A percentile compares a stretch with the other conserved stretches of the same genome.
phyloP scores from a whole-genome alignment of 2,797 vertebrate species.

The Brachyalestes nurse region DNA sequence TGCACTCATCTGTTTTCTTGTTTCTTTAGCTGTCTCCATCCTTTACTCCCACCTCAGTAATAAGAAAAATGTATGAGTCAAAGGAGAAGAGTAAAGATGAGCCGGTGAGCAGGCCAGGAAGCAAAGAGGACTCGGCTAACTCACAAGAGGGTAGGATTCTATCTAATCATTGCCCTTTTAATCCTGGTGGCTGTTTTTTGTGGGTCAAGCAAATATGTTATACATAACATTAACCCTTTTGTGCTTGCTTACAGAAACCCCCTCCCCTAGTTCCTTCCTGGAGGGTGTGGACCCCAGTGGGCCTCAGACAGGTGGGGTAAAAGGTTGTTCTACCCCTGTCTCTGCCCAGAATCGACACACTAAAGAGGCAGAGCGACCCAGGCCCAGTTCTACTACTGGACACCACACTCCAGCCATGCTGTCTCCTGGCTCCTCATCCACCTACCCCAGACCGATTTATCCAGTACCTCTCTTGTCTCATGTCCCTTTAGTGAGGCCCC shows the following conservation, averaged over 20 bases:
- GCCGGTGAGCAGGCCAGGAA: slow-evolving; percentile 77
- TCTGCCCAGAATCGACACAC: slow-evolving; percentile 81
- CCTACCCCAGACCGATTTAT: slow-evolving; percentile 90
- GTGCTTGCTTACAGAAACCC: slow-evolving; percentile 63
- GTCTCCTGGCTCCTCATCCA: slow-evolving; percentile 83
- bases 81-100: slow-evolving; percentile 97
- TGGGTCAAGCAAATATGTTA: no score
- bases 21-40: slow-evolving; percentile 88
- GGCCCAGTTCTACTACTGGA: slow-evolving; percentile 82
- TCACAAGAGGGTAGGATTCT: slow-evolving; percentile 82
- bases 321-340: slow-evolving; percentile 81
- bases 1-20: not conserved
- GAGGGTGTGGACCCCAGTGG: slow-evolving; percentile 69
- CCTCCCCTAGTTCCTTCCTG: slow-evolving; percentile 71
- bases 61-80: slow-evolving; percentile 98
- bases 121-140: slow-evolving; percentile 83
- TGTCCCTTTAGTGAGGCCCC: slow-evolving; percentile 89
- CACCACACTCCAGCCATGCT: slow-evolving; percentile 86
- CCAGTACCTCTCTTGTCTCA: slow-evolving; percentile 92
- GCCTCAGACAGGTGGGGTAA: slow-evolving; percentile 67
- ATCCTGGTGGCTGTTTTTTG: no score
- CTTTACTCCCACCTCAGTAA: slow-evolving; percentile 98
- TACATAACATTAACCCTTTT: not conserved
- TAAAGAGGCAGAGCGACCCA: slow-evolving; percentile 89
- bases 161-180: not conserved